Evolutionary conservation across 2,888 invertebrate species (phyloP), one percentile per base, ranked within the genome.

Genomic region (Nomada hirtipes): DNA sequence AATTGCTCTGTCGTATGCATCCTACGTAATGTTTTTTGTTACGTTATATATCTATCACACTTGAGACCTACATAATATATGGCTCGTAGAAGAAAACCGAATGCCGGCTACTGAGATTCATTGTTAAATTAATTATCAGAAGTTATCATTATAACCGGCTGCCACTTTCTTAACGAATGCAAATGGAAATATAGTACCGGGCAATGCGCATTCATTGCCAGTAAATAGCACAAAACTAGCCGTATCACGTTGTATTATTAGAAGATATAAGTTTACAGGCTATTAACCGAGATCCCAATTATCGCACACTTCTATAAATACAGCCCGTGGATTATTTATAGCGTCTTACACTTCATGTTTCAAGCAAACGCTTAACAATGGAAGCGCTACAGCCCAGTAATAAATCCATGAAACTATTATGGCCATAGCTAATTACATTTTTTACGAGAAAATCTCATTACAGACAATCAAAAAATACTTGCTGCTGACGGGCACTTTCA

Each of bases 1-100:
- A 69, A 69, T 57, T 69, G 23, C 42, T 68, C 23, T 23, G 13
- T 57, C 57, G 23, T 57, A 20, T 13, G 7, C 55, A 68, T 23
- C 20, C 36, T 42, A 42, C 18, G n/a, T 11, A 23, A 44, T 44
- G 13, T 10, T 59, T 9, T 70, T 70, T 26, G 47, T 59, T 47
- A 20, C 4, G 2, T 64, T 50, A 29, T 18, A 18, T 26, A 2
- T 50, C 29, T 29, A 36, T 36, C 36, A 36, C 36, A 36, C 36
- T 36, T 36, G 7, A 7, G 7, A 7, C 36, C 7, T 36, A 36
- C 36, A 1, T 36, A 36, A 1, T 36, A 36, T 7, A 36, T 36
- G 36, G 2, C 18, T 4, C 4, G 4, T 44, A 44, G 15, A 44
- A 20, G 23, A 20, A 13, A 15, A 26, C 18, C 15, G 2, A 15